Percentiles rank a stretch among this genome's conserved stretches.
Conservation (phyloP, 2,888 invertebrate genomes). For the Cactoblastis cactorum region DNA sequence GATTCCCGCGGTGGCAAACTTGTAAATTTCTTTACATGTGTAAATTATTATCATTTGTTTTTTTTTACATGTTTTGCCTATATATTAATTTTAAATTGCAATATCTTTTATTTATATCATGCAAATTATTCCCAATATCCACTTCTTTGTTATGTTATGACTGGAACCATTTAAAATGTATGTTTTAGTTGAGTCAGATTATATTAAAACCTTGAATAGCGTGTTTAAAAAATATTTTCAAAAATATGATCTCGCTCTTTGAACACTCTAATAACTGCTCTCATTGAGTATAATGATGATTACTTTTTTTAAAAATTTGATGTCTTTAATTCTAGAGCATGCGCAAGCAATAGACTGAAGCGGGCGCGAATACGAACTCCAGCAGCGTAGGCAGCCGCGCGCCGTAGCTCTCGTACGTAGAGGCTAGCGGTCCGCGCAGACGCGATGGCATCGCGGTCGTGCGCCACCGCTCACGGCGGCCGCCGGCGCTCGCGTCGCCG, state of each 20-base stretch:
- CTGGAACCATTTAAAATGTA: no score
- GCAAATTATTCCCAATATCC: no score
- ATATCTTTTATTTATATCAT: background rate
- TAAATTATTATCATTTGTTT: background rate
- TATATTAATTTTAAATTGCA: background rate
- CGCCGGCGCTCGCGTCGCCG: conserved; percentile 75
- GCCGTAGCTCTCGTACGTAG: conserved; percentile 24
- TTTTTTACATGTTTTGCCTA: background rate
- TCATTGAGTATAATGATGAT: no score
- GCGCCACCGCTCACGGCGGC: conserved; percentile 75
- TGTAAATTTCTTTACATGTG: background rate
- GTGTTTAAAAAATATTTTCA: no score
- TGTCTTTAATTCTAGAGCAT: background rate
- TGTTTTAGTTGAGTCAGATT: no score
- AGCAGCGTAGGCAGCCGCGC: background rate
- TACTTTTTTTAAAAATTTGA: no score
- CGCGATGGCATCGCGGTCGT: conserved; percentile 73
- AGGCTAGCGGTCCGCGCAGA: conserved; percentile 55
- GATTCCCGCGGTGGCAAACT: conserved; percentile 8
- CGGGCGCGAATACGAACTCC: conserved; percentile 25
- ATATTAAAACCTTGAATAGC: no score
- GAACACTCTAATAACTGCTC: no score
- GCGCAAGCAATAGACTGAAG: conserved; percentile 10
- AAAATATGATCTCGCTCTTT: no score
- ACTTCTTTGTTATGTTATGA: no score